phyloP scores from a whole-genome alignment of 1,140 invertebrate species.

The Spodoptera litura region DNA sequence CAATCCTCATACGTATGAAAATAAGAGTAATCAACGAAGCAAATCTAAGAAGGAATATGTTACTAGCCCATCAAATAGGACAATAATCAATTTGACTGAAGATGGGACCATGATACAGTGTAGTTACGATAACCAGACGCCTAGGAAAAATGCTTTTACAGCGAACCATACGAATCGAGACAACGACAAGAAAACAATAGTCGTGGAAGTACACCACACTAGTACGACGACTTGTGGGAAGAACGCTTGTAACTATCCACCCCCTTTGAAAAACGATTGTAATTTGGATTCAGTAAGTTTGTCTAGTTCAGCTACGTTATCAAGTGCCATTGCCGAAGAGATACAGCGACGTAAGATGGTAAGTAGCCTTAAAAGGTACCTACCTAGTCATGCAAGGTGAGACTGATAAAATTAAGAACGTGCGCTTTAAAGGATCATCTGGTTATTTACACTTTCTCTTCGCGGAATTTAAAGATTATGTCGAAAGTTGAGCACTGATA shows the following conservation, averaged over 20 bases:
- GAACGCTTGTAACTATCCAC: slow-evolving; percentile 66
- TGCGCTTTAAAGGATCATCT: slow-evolving; percentile 12
- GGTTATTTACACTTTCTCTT: slow-evolving; percentile 12
- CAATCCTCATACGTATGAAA: slow-evolving; percentile 83
- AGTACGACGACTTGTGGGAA: slow-evolving; percentile 66
- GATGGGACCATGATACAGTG: slow-evolving; percentile 89
- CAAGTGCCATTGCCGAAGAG: slow-evolving; percentile 87
- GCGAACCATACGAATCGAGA: slow-evolving; percentile 71
- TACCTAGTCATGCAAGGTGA: background rate
- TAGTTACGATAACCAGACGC: slow-evolving; percentile 83
- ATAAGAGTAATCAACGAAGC: slow-evolving; percentile 68
- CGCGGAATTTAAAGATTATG: background rate
- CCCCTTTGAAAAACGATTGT: slow-evolving; percentile 68
- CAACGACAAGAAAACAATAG: slow-evolving; percentile 87
- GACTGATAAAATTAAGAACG: slow-evolving; percentile 4
- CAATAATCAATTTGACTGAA: slow-evolving; percentile 89
- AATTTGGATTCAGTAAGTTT: slow-evolving; percentile 71
- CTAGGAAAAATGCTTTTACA: slow-evolving; percentile 68
- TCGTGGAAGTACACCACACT: slow-evolving; percentile 88
- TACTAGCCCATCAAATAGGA: slow-evolving; percentile 86
- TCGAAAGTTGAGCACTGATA: slow-evolving; percentile 12
- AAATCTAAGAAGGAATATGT: slow-evolving; percentile 73
- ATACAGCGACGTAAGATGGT: slow-evolving; percentile 84
- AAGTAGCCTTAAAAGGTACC: slow-evolving; percentile 33
- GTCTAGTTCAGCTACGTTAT: slow-evolving; percentile 76